Percentiles rank a stretch among this genome's conserved stretches.
phyloP scores from a whole-genome alignment of 1,140 invertebrate genomes.

The Monochamus saltuarius region DNA sequence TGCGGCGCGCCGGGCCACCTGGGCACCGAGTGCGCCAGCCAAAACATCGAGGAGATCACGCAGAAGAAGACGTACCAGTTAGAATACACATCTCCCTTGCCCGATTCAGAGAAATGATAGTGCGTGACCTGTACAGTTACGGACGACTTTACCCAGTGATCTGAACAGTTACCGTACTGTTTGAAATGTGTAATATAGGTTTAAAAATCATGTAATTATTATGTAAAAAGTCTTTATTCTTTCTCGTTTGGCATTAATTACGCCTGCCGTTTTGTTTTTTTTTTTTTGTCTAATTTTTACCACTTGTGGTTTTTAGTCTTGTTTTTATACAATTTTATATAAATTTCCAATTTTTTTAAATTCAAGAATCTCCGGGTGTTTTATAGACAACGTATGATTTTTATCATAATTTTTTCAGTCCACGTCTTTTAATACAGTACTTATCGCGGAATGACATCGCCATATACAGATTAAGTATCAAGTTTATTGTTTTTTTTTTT shows the following conservation, averaged over 20 bases:
- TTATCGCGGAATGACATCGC: too few relatives aligned
- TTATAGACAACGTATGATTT: too few relatives aligned
- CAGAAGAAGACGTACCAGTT: slow-evolving; percentile 62
- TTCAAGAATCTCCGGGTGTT: slow-evolving; percentile 4
- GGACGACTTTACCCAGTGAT: slow-evolving; percentile 7
- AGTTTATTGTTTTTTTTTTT: too few relatives aligned
- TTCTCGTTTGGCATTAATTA: background rate
- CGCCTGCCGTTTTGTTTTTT: background rate
- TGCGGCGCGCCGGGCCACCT: slow-evolving; percentile 75
- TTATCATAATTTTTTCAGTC: too few relatives aligned
- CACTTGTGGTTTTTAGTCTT: background rate
- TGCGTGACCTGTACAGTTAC: background rate
- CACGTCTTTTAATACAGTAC: too few relatives aligned
- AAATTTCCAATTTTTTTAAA: background rate
- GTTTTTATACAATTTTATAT: background rate
- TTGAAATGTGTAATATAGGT: slow-evolving; percentile 19
- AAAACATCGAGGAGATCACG: slow-evolving; percentile 85
- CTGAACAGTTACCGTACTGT: slow-evolving; percentile 32
- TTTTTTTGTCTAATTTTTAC: background rate
- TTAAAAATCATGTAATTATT: background rate
- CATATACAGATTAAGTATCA: too few relatives aligned
- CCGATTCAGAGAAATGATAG: slow-evolving; percentile 29
- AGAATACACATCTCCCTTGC: slow-evolving; percentile 19
- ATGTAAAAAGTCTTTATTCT: too few relatives aligned
- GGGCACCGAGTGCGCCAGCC: slow-evolving; percentile 81